Evolutionary conservation across 2,888 invertebrate species (phyloP).

Genomic region (Ichneumoninae sp.): DNA sequence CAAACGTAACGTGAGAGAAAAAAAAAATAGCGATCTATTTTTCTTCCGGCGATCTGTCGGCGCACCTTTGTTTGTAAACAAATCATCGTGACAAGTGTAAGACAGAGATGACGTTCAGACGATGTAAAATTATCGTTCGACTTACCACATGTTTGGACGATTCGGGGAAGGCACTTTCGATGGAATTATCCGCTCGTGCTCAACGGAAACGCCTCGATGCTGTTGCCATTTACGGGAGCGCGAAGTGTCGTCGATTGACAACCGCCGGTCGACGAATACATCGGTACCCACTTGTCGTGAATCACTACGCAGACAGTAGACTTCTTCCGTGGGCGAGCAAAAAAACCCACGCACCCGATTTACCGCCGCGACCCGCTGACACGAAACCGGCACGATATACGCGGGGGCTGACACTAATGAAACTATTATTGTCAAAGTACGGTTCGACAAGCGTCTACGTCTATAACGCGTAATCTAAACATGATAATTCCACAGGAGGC

Average conservation of each 20-base stretch:
- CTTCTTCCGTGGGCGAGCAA: too few species aligned
- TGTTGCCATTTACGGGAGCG: conserved; percentile 48
- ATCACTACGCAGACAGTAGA: too few species aligned
- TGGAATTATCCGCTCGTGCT: conserved; percentile 45
- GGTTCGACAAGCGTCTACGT: conserved; percentile 32
- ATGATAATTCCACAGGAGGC: conserved; percentile 40
- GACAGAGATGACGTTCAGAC: conserved; percentile 14
- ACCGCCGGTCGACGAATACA: conserved; percentile 29
- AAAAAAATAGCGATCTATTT: background rate
- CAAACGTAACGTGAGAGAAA: background rate
- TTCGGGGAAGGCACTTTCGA: conserved; percentile 48
- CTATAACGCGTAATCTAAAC: conserved; percentile 49
- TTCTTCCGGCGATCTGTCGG: background rate
- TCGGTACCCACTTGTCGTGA: background rate
- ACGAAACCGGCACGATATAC: background rate
- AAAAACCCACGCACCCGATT: background rate
- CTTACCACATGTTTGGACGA: conserved; percentile 76
- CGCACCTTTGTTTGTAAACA: conserved; percentile 76
- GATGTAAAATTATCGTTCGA: background rate
- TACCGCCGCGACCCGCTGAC: background rate
- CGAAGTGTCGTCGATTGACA: conserved; percentile 22
- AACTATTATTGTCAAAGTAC: background rate
- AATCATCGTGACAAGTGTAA: conserved; percentile 53
- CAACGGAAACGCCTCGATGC: conserved; percentile 40
- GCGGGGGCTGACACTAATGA: background rate